phyloP scores from a whole-genome alignment of 2,797 vertebrate species.

The Echiichthys vipera region DNA sequence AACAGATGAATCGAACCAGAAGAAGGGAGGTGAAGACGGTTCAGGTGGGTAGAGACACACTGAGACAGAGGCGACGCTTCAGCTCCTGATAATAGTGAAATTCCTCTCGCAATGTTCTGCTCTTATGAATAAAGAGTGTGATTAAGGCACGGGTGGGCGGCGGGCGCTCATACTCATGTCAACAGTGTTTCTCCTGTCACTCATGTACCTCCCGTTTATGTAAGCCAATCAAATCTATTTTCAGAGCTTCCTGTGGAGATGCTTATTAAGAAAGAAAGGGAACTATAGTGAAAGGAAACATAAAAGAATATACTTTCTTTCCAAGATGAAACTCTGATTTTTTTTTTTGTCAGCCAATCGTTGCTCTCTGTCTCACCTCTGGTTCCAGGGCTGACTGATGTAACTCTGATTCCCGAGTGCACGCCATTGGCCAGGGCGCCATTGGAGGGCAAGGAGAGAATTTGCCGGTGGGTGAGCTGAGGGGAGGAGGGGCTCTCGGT shows the following conservation, averaged over 20 bases:
- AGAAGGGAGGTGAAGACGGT: constrained; percentile 52
- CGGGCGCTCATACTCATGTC: constrained; percentile 36
- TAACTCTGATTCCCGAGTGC: constrained; percentile 79
- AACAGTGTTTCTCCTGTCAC: constrained; percentile 57
- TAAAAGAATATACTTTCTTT: constrained; percentile 2
- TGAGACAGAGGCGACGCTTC: constrained; percentile 45
- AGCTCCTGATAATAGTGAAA: constrained; percentile 32
- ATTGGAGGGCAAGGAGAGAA: constrained; percentile 85
- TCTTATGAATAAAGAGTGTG: constrained; percentile 57
- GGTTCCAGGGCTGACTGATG: constrained; percentile 81
- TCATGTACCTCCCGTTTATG: constrained; percentile 52
- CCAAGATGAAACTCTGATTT: background rate
- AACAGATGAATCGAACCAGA: constrained; percentile 51
- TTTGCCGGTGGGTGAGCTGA: constrained; percentile 78
- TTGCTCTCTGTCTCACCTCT: constrained; percentile 84
- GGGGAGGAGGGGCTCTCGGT: constrained; percentile 75
- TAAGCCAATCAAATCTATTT: constrained; percentile 65
- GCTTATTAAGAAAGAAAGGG: constrained; percentile 14
- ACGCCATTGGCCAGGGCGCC: constrained; percentile 84
- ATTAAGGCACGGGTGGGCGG: constrained; percentile 57
- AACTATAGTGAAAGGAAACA: constrained; percentile 19
- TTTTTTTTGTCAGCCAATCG: constrained; percentile 43
- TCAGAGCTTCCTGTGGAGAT: constrained; percentile 33
- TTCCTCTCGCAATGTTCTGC: constrained; percentile 38
- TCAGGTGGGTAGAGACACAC: constrained; percentile 55